Evolutionary conservation across 2,888 invertebrate genomes (phyloP).

Genomic region (Drosophila mercatorum): DNA sequence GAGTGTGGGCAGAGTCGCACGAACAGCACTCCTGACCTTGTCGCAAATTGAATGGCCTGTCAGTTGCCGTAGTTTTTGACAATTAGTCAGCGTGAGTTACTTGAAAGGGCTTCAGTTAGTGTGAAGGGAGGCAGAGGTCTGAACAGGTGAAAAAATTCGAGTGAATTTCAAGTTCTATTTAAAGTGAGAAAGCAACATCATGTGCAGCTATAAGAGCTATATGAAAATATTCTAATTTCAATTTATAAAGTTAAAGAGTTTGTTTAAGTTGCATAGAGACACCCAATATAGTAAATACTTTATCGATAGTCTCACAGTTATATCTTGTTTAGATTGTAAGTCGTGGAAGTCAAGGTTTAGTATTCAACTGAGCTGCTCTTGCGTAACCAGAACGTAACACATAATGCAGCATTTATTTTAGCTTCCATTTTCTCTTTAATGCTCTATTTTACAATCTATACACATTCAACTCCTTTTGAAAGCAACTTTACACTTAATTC

Average conservation of each 20-base stretch:
- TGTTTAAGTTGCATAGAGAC: too few relatives aligned
- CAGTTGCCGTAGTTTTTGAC: background rate
- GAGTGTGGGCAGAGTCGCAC: background rate
- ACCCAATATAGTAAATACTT: too few relatives aligned
- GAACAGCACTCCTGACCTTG: slow-evolving; percentile 14
- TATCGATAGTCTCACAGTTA: too few relatives aligned
- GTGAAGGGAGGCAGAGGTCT: background rate
- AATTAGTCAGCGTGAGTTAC: background rate
- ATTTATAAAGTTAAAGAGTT: too few relatives aligned
- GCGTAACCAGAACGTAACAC: too few relatives aligned
- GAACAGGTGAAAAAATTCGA: background rate
- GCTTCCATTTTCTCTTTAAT: background rate
- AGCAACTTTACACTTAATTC: slow-evolving; percentile 4
- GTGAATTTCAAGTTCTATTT: background rate
- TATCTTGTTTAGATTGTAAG: too few relatives aligned
- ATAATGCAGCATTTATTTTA: background rate
- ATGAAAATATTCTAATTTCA: too few relatives aligned
- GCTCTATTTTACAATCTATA: background rate
- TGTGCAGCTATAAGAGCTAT: too few relatives aligned
- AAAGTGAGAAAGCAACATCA: too few relatives aligned
- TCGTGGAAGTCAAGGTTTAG: too few relatives aligned
- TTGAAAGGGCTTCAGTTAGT: too few relatives aligned
- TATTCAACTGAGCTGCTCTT: too few relatives aligned
- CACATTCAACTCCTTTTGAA: background rate
- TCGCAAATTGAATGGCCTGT: slow-evolving; percentile 10